These are phyloP conservation scores for Cavia porcellus DNA, from an alignment of 2,113 vertebrate species.

Conservation along the genomic window DNA sequence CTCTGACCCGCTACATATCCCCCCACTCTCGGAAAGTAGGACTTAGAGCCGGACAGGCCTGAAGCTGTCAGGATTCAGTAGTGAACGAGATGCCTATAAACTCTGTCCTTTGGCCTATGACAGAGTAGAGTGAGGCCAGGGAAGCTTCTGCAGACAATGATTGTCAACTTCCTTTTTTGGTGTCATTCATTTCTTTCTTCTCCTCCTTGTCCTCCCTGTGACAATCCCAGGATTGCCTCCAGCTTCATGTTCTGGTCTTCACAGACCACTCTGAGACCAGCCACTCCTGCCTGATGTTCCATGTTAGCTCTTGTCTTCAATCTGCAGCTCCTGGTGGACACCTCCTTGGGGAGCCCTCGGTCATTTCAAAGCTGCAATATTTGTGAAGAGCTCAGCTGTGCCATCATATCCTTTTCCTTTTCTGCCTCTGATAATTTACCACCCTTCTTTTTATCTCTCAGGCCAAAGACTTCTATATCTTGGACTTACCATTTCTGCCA, in stretches of 20 bases:
- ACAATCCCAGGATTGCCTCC: not conserved
- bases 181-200: not conserved
- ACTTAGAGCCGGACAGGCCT: not conserved
- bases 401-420: not conserved
- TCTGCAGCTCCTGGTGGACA: not conserved
- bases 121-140: not conserved
- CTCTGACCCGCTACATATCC: not conserved
- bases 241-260: not conserved
- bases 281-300: not conserved
- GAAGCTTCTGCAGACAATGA: not conserved
- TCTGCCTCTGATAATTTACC: not conserved
- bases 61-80: not conserved
- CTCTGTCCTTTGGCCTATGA: not conserved
- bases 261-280: not conserved
- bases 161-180: not conserved
- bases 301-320: not conserved
- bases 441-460: not conserved
- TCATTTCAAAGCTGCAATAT: not conserved
- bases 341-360: not conserved
- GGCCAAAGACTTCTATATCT: not conserved
- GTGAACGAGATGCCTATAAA: not conserved
- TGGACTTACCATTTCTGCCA: not conserved
- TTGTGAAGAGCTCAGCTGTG: not conserved
- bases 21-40: too few relatives aligned
- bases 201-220: not conserved